A percentile compares a stretch with the other conserved stretches of the same genome.
These are phyloP conservation scores for Nymphalis c-album DNA, from an alignment of 2,888 invertebrate genomes.

Conservation along the genomic window DNA sequence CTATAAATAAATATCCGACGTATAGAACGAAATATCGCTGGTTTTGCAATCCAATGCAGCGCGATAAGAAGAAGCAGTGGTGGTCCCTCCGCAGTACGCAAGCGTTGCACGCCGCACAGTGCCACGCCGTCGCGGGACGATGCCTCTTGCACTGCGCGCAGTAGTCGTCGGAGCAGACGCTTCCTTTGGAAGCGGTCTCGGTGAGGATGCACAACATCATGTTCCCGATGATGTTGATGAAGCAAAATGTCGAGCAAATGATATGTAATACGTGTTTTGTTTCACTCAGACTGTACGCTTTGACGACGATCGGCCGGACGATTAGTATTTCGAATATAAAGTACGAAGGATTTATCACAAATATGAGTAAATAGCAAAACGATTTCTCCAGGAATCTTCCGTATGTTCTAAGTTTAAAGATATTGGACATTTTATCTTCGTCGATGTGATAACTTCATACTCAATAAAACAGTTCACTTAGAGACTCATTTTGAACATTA, in stretches of 20 bases:
- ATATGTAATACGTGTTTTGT: slow-evolving; percentile 49
- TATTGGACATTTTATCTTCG: slow-evolving; percentile 15
- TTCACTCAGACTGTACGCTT: slow-evolving; percentile 45
- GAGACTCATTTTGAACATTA: too few relatives aligned
- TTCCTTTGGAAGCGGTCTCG: slow-evolving; percentile 48
- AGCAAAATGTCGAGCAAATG: slow-evolving; percentile 49
- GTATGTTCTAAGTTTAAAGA: slow-evolving; percentile 19
- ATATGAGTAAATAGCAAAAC: slow-evolving; percentile 45
- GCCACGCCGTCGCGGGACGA: slow-evolving; percentile 90
- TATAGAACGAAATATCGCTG: slow-evolving; percentile 90
- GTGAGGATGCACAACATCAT: slow-evolving; percentile 55
- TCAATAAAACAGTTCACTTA: too few relatives aligned
- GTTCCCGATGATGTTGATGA: slow-evolving; percentile 62
- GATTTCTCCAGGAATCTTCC: slow-evolving; percentile 40
- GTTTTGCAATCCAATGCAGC: slow-evolving; percentile 91
- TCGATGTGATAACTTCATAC: too few relatives aligned
- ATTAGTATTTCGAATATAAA: slow-evolving; percentile 56
- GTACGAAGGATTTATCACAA: slow-evolving; percentile 54
- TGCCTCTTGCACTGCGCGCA: slow-evolving; percentile 87
- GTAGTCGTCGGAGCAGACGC: slow-evolving; percentile 60
- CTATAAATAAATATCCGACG: slow-evolving; percentile 84
- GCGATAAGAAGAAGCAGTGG: slow-evolving; percentile 91
- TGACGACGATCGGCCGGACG: slow-evolving; percentile 51
- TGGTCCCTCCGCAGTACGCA: slow-evolving; percentile 92
- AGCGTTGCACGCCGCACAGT: slow-evolving; percentile 88